These are phyloP conservation scores for Microplitis demolitor DNA, from an alignment of 1,140 invertebrate genomes.

Conservation along the genomic window DNA sequence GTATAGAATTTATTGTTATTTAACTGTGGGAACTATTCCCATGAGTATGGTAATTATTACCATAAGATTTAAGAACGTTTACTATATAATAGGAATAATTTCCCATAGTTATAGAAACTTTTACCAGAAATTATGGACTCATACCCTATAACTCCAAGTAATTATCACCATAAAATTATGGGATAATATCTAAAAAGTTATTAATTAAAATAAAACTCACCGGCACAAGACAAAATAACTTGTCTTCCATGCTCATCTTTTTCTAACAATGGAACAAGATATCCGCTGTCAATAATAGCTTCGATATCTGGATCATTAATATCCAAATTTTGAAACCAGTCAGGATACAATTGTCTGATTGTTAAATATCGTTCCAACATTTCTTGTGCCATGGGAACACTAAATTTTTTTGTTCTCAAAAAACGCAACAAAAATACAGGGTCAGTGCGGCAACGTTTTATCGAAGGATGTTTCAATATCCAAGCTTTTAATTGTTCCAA, in stretches of 20 bases:
- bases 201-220: conserved; percentile 47
- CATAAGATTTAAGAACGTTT: too few species aligned
- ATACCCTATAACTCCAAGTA: too few species aligned
- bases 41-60: too few species aligned
- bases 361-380: conserved; percentile 85
- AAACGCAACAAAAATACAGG: conserved; percentile 81
- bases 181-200: too few species aligned
- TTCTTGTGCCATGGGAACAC: conserved; percentile 79
- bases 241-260: conserved; percentile 74
- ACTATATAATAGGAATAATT: too few species aligned
- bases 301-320: conserved; percentile 71
- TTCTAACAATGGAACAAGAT: conserved; percentile 77
- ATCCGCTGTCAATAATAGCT: conserved; percentile 81
- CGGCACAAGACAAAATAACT: conserved; percentile 76
- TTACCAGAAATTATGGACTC: too few species aligned
- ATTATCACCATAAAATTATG: too few species aligned
- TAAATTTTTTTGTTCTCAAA: conserved; percentile 84
- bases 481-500: conserved; percentile 76
- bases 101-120: too few species aligned
- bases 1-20: too few species aligned
- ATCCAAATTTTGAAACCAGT: conserved; percentile 83
- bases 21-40: too few species aligned
- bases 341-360: conserved; percentile 78
- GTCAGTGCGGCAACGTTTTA: conserved; percentile 78
- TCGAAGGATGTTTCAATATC: conserved; percentile 76